Base-by-base conservation (phyloP, 1,140 invertebrate species). In the Portunus trituberculatus region DNA sequence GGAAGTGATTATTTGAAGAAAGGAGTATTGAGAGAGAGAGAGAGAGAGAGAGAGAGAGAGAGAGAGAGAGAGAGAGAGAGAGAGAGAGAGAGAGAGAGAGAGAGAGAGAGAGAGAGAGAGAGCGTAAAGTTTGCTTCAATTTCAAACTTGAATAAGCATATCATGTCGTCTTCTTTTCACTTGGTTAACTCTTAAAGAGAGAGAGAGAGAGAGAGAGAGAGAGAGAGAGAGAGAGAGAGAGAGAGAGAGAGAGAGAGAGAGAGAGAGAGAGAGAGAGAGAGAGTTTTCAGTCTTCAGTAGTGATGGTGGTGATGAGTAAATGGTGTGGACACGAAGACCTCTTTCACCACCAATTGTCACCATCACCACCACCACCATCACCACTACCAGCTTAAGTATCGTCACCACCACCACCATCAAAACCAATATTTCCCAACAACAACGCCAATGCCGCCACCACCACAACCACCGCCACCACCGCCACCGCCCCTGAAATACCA, bases 1-100 rank as follows among this genome's bases (percentile, higher is more conserved):
- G 86, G 67, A 76, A 76, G n/a, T 7, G 0, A 76, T 25, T 7
- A 76, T 7, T 7, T 7, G 20, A 76, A 20, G n/a, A 76, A 76
- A n/a, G 20, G 2, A 76, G 20, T 7, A 76, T 20, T 0, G 8
- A n/a, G 20, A 46, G 10, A 89, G 25, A 46, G 25, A 89, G 45
- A 46, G 45, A 46, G 20, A 89, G 45, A 89, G 88, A 89, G 88
- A 89, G 88, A 89, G 88, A 46, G 45, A 89, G 88, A 89, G 88
- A 89, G 88, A 46, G 45, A 89, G 88, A 89, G 88, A 89, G 88
- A 46, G 45, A 89, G 45, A 89, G 88, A 89, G 88, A 89, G 88
- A 46, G 88, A 89, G 88, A 89, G 88, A 89, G 88, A 89, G 88
- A 89, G 88, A 46, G 45, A 89, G 88, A 89, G 88, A 89, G 88